Percentiles rank a stretch among this genome's conserved stretches.
These are phyloP conservation scores for Acanthopleura granulata DNA, from an alignment of 2,888 invertebrate species.

Conservation along the genomic window DNA sequence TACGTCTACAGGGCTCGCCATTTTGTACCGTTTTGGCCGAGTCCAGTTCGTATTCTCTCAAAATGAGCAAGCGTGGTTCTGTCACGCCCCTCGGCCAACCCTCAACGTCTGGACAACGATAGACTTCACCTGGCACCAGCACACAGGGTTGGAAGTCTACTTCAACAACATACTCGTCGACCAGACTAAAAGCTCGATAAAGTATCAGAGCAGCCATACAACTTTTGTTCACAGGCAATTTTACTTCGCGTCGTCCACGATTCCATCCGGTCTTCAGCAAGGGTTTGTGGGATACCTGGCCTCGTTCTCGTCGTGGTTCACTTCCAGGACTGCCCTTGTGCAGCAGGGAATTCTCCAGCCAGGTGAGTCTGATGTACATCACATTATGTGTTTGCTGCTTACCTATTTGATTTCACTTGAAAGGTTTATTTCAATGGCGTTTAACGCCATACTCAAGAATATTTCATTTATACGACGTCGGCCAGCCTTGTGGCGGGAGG, in stretches of 20 bases:
- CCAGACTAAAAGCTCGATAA: constrained; percentile 25
- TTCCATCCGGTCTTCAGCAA: background rate
- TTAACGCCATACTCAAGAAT: constrained; percentile 27
- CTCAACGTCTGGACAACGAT: constrained; percentile 36
- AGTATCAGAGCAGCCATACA: constrained; percentile 25
- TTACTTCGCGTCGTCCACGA: background rate
- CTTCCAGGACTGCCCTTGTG: background rate
- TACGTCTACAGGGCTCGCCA: constrained; percentile 44
- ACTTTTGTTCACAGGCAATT: constrained; percentile 20
- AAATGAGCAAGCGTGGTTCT: constrained; percentile 43
- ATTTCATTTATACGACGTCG: too few species aligned
- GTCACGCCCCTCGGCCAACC: constrained; percentile 34
- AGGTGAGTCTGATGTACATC: background rate
- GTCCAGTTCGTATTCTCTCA: constrained; percentile 48
- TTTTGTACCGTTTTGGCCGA: constrained; percentile 50
- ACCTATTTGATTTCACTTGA: background rate
- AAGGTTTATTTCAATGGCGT: background rate
- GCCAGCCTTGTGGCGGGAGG: too few species aligned
- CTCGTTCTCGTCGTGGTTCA: constrained; percentile 5
- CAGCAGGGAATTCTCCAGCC: background rate
- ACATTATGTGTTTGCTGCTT: background rate
- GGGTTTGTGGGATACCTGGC: background rate
- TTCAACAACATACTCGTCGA: constrained; percentile 39
- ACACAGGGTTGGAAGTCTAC: constrained; percentile 21
- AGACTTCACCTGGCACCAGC: constrained; percentile 44